These are phyloP conservation scores for Streptopelia turtur DNA, from an alignment of 2,797 vertebrate genomes.

Conservation along the genomic window DNA sequence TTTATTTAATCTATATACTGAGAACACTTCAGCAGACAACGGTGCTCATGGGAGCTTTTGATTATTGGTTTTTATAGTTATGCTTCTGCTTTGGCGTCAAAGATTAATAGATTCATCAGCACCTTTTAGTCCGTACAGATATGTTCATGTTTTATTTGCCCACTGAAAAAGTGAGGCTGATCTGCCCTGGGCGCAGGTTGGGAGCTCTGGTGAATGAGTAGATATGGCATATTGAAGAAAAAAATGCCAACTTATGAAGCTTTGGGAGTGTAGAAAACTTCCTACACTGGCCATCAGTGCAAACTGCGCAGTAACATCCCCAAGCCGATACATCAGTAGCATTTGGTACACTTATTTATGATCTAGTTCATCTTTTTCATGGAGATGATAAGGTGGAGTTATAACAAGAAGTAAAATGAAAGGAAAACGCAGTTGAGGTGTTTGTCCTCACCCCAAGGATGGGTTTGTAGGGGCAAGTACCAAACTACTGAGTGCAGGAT, in stretches of 20 bases:
- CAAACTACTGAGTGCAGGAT: background rate
- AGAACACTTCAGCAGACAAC: background rate
- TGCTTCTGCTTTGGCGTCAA: background rate
- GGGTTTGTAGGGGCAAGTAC: background rate
- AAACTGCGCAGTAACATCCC: background rate
- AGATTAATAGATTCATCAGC: background rate
- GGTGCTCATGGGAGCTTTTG: background rate
- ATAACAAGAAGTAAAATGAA: background rate
- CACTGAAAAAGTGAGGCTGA: background rate
- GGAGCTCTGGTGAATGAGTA: background rate
- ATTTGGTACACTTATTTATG: background rate
- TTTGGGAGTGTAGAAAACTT: background rate
- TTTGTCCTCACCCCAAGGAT: background rate
- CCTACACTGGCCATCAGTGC: background rate
- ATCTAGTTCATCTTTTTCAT: background rate
- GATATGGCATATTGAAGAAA: background rate
- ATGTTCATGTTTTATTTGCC: background rate
- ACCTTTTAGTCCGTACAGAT: background rate
- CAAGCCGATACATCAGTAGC: background rate
- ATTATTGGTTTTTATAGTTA: background rate
- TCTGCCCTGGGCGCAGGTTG: background rate
- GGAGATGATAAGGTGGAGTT: background rate
- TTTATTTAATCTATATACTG: background rate
- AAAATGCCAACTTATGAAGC: background rate
- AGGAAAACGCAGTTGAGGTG: background rate